Evolutionary conservation across 2,888 invertebrate species (phyloP).

Genomic region (Parascotia fuliginaria): DNA sequence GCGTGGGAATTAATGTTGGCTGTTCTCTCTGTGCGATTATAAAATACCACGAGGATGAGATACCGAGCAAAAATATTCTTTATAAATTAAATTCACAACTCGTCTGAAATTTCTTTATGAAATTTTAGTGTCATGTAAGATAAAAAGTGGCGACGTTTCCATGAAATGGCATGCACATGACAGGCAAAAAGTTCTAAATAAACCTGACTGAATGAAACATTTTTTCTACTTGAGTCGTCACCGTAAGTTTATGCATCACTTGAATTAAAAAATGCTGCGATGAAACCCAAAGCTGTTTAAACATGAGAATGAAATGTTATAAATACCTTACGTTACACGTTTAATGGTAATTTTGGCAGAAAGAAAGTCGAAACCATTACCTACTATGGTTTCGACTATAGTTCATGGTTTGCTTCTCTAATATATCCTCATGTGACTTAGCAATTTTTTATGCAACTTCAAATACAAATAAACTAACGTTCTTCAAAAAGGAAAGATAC

Average conservation of each 20-base stretch:
- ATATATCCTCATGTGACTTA: too few species aligned
- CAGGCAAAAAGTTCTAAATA: background rate
- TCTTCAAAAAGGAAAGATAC: too few species aligned
- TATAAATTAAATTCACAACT: background rate
- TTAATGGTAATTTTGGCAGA: background rate
- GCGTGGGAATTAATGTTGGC: too few species aligned
- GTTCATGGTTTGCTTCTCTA: too few species aligned
- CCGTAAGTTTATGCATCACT: slow-evolving; percentile 10
- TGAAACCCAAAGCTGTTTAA: slow-evolving; percentile 8
- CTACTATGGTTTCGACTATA: too few species aligned
- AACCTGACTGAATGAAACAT: slow-evolving; percentile 8
- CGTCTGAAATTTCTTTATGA: background rate
- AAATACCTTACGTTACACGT: background rate
- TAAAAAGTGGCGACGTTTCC: background rate
- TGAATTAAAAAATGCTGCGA: slow-evolving; percentile 19
- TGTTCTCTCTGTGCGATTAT: too few species aligned
- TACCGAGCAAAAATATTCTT: too few species aligned
- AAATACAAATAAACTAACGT: too few species aligned
- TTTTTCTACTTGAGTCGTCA: slow-evolving; percentile 33
- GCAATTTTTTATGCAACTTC: too few species aligned
- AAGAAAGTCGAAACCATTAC: too few species aligned
- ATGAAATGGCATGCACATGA: background rate
- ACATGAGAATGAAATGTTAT: slow-evolving; percentile 4
- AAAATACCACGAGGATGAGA: too few species aligned
- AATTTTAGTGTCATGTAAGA: background rate